Conservation (phyloP, 2,888 invertebrate genomes). For the Latheticus oryzae region DNA sequence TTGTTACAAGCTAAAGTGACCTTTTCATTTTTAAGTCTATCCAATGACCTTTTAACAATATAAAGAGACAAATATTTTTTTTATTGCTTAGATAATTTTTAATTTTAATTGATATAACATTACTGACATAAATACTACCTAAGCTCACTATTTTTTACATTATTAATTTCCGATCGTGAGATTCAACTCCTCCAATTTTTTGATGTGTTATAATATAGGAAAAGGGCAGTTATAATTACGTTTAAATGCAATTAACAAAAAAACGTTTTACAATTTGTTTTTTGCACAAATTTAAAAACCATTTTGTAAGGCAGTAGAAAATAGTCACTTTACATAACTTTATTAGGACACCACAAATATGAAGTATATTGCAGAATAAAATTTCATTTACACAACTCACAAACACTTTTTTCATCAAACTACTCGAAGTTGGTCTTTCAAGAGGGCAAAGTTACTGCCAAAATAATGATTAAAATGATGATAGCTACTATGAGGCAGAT, state of each 20-base stretch:
- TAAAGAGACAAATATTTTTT: constrained; percentile 30
- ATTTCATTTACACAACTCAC: constrained; percentile 21
- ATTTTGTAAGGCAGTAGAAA: constrained; percentile 21
- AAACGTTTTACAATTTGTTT: background rate
- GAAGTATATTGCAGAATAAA: constrained; percentile 31
- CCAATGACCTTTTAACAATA: constrained; percentile 7
- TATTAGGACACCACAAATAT: constrained; percentile 20
- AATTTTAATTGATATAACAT: constrained; percentile 29
- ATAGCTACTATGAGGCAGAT: constrained; percentile 84
- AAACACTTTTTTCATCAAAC: constrained; percentile 23
- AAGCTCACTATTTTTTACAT: constrained; percentile 40
- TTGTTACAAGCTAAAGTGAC: constrained; percentile 24
- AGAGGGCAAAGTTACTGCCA: constrained; percentile 63
- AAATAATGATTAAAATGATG: constrained; percentile 81
- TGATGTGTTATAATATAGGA: constrained; percentile 1
- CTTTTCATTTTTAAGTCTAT: constrained; percentile 9
- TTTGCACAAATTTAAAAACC: constrained; percentile 1
- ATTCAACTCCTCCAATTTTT: constrained; percentile 33
- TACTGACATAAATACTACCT: constrained; percentile 39
- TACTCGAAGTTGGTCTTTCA: constrained; percentile 17
- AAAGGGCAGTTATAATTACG: constrained; percentile 20
- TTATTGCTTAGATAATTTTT: constrained; percentile 48
- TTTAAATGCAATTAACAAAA: constrained; percentile 26
- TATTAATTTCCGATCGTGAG: constrained; percentile 22
- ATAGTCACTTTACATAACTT: constrained; percentile 20